Base-by-base conservation (phyloP, 2,888 invertebrate species). In the Microchrysa polita region DNA sequence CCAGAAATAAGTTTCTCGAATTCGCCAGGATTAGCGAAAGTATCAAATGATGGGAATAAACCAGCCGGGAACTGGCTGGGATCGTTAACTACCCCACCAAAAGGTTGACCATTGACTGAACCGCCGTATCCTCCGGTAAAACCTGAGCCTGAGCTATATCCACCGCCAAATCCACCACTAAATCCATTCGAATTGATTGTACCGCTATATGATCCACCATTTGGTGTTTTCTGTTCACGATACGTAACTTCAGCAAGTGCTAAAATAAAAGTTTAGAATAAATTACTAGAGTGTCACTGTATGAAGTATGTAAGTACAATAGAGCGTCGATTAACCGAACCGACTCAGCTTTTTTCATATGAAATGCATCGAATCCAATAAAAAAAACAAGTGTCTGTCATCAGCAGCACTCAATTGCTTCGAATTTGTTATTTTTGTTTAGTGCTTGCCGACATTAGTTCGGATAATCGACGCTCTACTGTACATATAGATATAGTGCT, bases 51-150 rank as follows among this genome's bases (percentile, higher is more conserved):
- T 23, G 67, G 42, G 10, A 57, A 57, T 18, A 59, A 52, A 9
- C 48, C 27, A 2, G 27, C 27, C 27, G 27, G 27, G 7, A 48
- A 48, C 48, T 34, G 27, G 7, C 27, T 34, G 27, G 27, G 27
- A 34, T 34, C 27, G 7, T 34, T 34, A 34, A 22, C 77, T 78
- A 10, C 78, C 10, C 42, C 67, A 55, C 55, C 20, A 55, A 2
- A 34, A 18, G 77, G 77, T 0, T 75, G 76, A 18, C 80, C 74
- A 2, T 78, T 79, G 0, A 80, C 76, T 65, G 79, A 80, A 12
- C 79, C 75, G 9, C 79, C 80, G 27, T 79, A 77, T 27, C 69
- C 69, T 7, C 69, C 69, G 14, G 18, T 0, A 40, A 34, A 72
- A 48, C 72, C 72, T n/a, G n/a, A n/a, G 48, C 27, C 67, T 12